A percentile compares a stretch with the other conserved stretches of the same genome.
phyloP scores from a whole-genome alignment of 1,140 invertebrate species.

The Pseudomyrmex concolor region DNA sequence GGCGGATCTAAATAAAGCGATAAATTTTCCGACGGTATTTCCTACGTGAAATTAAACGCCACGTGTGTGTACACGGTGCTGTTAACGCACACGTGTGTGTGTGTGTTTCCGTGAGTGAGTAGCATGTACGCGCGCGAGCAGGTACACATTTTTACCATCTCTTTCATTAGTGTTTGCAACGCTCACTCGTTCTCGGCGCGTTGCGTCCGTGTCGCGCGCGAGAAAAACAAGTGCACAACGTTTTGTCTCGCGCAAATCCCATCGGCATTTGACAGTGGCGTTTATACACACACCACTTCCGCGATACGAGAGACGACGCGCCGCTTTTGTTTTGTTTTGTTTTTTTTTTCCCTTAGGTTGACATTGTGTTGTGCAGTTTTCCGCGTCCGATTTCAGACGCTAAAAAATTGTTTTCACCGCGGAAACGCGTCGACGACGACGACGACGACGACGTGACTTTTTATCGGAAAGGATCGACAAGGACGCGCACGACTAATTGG shows the following conservation, averaged over 20 bases:
- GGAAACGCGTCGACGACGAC: too few species aligned
- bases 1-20: slow-evolving; percentile 6
- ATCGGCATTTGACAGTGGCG: slow-evolving; percentile 10
- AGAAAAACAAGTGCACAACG: slow-evolving; percentile 3
- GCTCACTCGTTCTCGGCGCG: too few species aligned
- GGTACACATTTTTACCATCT: background rate
- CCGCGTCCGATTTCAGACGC: too few species aligned
- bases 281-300: slow-evolving; percentile 8
- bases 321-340: background rate
- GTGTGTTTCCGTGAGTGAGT: too few species aligned
- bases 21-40: background rate
- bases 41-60: slow-evolving; percentile 8
- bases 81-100: background rate
- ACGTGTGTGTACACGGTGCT: background rate
- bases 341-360: too few species aligned
- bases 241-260: slow-evolving; percentile 11
- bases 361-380: too few species aligned
- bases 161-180: slow-evolving; percentile 32
- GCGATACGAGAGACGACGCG: background rate
- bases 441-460: too few species aligned
- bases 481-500: slow-evolving; percentile 23
- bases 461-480: background rate
- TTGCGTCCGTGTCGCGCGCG: too few species aligned
- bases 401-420: too few species aligned
- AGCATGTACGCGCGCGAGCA: background rate